These are phyloP conservation scores for Tenthredo amoena DNA, from an alignment of 2,888 invertebrate species.

Conservation along the genomic window DNA sequence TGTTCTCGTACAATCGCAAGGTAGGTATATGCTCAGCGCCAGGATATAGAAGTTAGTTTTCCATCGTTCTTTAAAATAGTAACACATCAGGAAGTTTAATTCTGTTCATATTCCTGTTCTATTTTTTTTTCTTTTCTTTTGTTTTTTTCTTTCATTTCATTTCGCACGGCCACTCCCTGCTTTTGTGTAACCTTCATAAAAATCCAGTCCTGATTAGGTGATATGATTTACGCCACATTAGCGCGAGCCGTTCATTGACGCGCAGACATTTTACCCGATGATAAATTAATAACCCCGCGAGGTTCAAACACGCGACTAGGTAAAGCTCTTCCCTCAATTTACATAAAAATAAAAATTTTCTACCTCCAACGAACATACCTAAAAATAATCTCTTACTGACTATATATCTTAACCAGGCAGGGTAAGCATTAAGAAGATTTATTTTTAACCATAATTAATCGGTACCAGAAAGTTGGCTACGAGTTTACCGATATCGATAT, in stretches of 20 bases:
- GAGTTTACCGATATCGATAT: background rate
- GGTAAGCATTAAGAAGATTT: background rate
- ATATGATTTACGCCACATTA: conserved; percentile 32
- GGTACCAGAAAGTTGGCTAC: background rate
- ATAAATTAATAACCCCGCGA: background rate
- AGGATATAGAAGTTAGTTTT: background rate
- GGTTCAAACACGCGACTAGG: conserved; percentile 9
- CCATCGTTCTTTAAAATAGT: background rate
- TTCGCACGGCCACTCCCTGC: background rate
- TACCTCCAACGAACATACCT: background rate
- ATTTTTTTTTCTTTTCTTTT: background rate
- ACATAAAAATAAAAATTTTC: background rate
- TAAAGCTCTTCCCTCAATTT: conserved; percentile 20
- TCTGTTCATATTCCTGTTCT: background rate
- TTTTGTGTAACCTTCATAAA: background rate
- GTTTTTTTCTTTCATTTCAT: too few species aligned
- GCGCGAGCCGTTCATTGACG: conserved; percentile 7
- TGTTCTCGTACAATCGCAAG: conserved; percentile 20
- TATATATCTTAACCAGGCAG: background rate
- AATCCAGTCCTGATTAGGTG: conserved; percentile 12
- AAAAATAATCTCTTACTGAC: background rate
- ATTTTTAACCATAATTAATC: background rate
- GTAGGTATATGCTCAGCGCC: background rate
- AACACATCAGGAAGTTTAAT: background rate
- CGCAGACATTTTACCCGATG: background rate